Percentiles rank a stretch among this genome's conserved stretches.
Evolutionary conservation across 2,888 invertebrate species (phyloP).

Genomic region (Drosophila atroscutellata): DNA sequence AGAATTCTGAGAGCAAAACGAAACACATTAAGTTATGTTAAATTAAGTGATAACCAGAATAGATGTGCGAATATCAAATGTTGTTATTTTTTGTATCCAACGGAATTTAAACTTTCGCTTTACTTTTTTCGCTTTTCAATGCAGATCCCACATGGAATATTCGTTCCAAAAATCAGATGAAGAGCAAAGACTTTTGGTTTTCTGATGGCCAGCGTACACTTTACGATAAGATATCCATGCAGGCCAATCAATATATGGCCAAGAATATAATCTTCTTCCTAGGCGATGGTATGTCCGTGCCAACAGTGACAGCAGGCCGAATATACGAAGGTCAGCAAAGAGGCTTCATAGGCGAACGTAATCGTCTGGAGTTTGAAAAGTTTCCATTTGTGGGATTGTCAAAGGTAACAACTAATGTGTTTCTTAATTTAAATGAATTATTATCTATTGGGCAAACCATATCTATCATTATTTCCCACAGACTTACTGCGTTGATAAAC

Average conservation of each 20-base stretch:
- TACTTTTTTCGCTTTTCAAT: neutral
- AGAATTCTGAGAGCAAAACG: conserved; percentile 39
- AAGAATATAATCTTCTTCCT: conserved; percentile 92
- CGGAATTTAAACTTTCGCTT: conserved; percentile 40
- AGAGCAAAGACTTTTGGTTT: conserved; percentile 74
- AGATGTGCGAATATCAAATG: conserved; percentile 7
- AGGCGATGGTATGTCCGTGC: conserved; percentile 92
- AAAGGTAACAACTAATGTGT: conserved; percentile 85
- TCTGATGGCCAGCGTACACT: conserved; percentile 76
- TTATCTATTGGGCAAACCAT: neutral
- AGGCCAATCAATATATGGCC: conserved; percentile 85
- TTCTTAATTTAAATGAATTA: neutral
- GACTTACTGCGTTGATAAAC: conserved; percentile 88
- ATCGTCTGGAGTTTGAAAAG: conserved; percentile 87
- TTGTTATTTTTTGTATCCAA: neutral
- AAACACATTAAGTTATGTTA: conserved; percentile 33
- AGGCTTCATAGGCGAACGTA: conserved; percentile 87
- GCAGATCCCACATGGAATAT: conserved; percentile 66
- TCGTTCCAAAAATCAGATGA: conserved; percentile 46
- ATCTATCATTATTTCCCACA: conserved; percentile 59
- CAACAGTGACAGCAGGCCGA: conserved; percentile 89
- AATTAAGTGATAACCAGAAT: conserved; percentile 58
- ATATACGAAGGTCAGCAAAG: conserved; percentile 88
- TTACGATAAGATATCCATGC: conserved; percentile 72
- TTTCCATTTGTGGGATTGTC: conserved; percentile 88